A percentile compares a stretch with the other conserved stretches of the same genome.
Conservation (phyloP, 2,888 invertebrate species). For the Torymus texanus region DNA sequence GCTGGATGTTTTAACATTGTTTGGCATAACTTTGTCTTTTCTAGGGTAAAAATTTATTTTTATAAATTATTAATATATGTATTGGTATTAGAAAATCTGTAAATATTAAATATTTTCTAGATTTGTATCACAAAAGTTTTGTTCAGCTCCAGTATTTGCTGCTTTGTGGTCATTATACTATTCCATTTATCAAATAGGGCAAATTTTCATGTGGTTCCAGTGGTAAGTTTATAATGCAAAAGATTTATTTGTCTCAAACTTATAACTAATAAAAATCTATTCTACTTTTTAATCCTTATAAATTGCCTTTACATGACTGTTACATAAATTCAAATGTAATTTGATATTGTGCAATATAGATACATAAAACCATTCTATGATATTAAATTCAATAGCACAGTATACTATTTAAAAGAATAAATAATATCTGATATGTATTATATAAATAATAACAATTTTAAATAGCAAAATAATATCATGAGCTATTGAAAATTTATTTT, state of each 20-base stretch:
- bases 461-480: not conserved
- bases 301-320: slow-evolving; percentile 23
- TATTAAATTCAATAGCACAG: slow-evolving; percentile 37
- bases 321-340: slow-evolving; percentile 57
- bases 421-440: not conserved
- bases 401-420: slow-evolving; percentile 18
- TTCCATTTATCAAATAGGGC: slow-evolving; percentile 86
- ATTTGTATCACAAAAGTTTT: slow-evolving; percentile 79
- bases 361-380: slow-evolving; percentile 18
- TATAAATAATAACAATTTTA: slow-evolving; percentile 4
- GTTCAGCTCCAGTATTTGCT: slow-evolving; percentile 79
- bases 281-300: not conserved
- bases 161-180: slow-evolving; percentile 83
- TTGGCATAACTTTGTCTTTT: slow-evolving; percentile 82
- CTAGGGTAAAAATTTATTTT: slow-evolving; percentile 76
- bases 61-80: slow-evolving; percentile 12
- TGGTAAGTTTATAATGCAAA: slow-evolving; percentile 77
- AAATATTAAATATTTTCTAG: slow-evolving; percentile 68
- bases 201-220: slow-evolving; percentile 84
- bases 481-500: not conserved
- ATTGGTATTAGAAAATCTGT: slow-evolving; percentile 7
- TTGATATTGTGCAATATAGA: slow-evolving; percentile 46
- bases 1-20: slow-evolving; percentile 81
- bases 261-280: not conserved
- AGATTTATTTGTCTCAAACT: not conserved